phyloP scores from a whole-genome alignment of 2,113 vertebrate species.

The Tyto alba region DNA sequence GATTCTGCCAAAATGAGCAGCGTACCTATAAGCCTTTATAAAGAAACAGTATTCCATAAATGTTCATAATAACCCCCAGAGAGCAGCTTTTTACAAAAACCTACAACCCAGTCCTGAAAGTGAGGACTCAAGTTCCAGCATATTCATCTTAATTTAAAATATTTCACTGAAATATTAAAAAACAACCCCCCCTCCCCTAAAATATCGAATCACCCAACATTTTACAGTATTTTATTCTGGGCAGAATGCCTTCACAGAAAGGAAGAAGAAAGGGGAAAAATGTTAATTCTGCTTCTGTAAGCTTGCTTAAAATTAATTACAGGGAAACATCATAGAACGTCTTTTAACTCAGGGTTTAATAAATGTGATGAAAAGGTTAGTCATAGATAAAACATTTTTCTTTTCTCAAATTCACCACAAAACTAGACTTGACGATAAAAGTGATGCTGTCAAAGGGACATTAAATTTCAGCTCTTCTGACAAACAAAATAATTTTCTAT shows the following conservation, averaged over 20 bases:
- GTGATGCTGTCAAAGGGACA: neutral
- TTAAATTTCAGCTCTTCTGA: constrained; percentile 17
- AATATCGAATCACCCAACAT: neutral
- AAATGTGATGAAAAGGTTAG: neutral
- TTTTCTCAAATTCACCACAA: neutral
- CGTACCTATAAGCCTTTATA: neutral
- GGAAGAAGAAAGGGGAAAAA: neutral
- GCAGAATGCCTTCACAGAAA: neutral
- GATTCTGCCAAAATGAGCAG: neutral
- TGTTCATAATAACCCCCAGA: neutral
- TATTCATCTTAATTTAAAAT: neutral
- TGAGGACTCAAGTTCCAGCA: neutral
- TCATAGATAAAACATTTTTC: neutral
- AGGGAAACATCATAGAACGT: neutral
- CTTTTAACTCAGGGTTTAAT: neutral
- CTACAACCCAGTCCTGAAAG: neutral
- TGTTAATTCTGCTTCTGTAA: neutral
- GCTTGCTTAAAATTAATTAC: neutral
- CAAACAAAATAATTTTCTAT: neutral
- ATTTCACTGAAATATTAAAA: neutral
- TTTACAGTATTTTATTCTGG: neutral
- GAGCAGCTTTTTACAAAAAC: neutral
- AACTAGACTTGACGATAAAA: neutral
- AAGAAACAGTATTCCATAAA: neutral
- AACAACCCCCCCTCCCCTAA: neutral